Evolutionary conservation across 1,140 invertebrate species (phyloP), one percentile per base, ranked within the genome.

Genomic region (Lamellibrachia luymesi): DNA sequence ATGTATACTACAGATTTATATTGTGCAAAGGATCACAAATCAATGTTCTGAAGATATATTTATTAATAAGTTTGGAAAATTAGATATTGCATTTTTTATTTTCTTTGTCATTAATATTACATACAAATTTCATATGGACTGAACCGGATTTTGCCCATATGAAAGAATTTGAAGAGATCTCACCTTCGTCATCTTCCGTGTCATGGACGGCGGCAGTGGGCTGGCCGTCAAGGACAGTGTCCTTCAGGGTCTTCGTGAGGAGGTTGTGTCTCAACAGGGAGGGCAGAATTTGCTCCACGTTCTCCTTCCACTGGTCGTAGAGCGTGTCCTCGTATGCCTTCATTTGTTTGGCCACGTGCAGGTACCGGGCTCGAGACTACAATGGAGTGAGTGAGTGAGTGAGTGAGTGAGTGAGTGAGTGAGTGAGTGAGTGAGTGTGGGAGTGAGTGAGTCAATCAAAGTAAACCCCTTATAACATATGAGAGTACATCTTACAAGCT

Each of bases 301-400:
- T 92, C 50, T 95, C 94, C 50, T 94, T 94, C 96, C 96, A 97
- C 92, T 94, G 93, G 38, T 95, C 95, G 93, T 96, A 96, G 91
- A 95, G 95, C 0, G 95, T 94, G 90, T 98, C 97, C 96, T 99
- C 98, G 95, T 97, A 99, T 1, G 97, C 96, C 95, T 97, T 98
- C 97, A 99, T 97, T 51, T 97, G 96, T 94, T 97, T 98, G 2
- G 97, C 97, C 6, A 98, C 96, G 27, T 96, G 97, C 80, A 98
- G 97, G 95, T 98, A 98, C 94, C 98, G 97, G 38, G 97, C 96
- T 94, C 98, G 98, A 0, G 98, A 97, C 95, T 98, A 96, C 6
- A 97, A 93, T 38, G 38, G 38, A 38, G 38, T 38, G 38, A 38
- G 38, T 89, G 92, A 17, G n/a, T 17, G n/a, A 90, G n/a, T 90